Conservation (phyloP, 2,888 invertebrate genomes). For the Agrotis puta region DNA sequence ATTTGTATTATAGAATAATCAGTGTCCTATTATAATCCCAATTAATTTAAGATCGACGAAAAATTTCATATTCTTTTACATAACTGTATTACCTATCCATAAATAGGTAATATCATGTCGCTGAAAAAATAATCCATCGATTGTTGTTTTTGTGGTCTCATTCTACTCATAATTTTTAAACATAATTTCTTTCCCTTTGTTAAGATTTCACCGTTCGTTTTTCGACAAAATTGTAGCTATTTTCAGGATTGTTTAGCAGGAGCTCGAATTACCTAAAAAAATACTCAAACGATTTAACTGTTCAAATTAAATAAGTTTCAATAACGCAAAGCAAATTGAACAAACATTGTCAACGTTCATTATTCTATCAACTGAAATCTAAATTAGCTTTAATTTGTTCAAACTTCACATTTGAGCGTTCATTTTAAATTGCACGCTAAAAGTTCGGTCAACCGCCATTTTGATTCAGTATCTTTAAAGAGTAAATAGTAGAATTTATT, state of each 20-base stretch:
- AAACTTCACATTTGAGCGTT: constrained; percentile 29
- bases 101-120: too few species aligned
- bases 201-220: too few species aligned
- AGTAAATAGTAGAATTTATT: constrained; percentile 47
- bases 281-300: constrained; percentile 2
- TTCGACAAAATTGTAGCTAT: not conserved
- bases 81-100: too few species aligned
- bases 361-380: constrained; percentile 55
- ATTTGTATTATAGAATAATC: too few species aligned
- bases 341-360: constrained; percentile 31
- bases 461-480: constrained; percentile 32
- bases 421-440: constrained; percentile 45
- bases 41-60: too few species aligned
- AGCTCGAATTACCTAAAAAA: not conserved
- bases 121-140: too few species aligned
- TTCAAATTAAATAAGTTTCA: constrained; percentile 8
- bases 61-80: too few species aligned
- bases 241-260: not conserved
- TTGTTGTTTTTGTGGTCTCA: too few species aligned
- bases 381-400: constrained; percentile 47
- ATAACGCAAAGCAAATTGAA: not conserved
- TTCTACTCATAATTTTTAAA: too few species aligned
- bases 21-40: too few species aligned
- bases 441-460: constrained; percentile 50
- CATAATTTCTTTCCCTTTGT: too few species aligned